Base-by-base conservation (phyloP, 1,140 invertebrate species). In the Carcinoscorpius rotundicauda region DNA sequence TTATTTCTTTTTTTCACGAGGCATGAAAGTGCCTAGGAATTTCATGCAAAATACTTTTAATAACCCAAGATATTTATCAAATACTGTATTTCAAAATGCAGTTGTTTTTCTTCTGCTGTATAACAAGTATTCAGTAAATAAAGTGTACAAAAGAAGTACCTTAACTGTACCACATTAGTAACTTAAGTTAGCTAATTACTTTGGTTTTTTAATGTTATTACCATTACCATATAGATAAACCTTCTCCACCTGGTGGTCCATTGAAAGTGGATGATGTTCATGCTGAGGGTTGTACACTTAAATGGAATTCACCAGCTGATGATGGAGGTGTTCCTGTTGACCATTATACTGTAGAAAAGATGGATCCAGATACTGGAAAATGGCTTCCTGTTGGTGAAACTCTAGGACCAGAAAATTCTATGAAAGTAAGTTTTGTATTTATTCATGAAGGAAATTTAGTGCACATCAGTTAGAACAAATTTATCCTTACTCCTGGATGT, bases 291-390 rank as follows among this genome's bases (percentile, higher is more conserved):
- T 68, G 78, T 48, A 77, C 91, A 1, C 78, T 97, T 49, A 91
- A 91, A 49, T 94, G 94, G 94, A 94, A 93, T 78, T 86, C 90
- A 73, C 76, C 49, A 48, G 78, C 85, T 64, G 88, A 93, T 76
- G 92, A 97, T 80, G 94, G 93, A 62, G 93, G 93, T 65, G 83
- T 86, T 6, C 91, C 93, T 3, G 86, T 98, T 68, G 91, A 94
- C 68, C 86, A 91, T 74, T 97, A 97, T 74, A 81, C 89, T 58
- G 88, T 97, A 11, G 94, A 97, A 74, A 96, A 96, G 76, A 83
- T 92, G 77, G 90, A 93, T 58, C 87, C 88, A 69, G 84, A 85
- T 6, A 95, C 90, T 50, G 86, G 68, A 51, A 63, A 63, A 50
- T 71, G 70, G 70, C 62, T 64, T 49, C 70, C 70, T 53, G 91